Percentiles rank a stretch among this genome's conserved stretches.
phyloP scores from a whole-genome alignment of 2,113 vertebrate genomes.

The Scomber scombrus region DNA sequence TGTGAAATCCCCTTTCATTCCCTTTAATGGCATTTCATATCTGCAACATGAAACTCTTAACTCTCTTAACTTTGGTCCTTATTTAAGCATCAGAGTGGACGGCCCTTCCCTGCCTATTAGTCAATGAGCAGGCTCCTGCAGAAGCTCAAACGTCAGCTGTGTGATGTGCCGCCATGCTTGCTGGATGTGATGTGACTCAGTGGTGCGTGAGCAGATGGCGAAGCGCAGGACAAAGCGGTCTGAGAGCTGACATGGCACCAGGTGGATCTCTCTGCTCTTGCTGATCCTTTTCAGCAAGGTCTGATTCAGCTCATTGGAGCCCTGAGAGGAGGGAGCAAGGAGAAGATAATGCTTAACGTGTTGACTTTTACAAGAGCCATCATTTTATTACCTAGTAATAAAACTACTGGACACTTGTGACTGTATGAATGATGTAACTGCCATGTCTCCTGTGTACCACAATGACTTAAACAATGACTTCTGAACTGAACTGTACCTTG shows the following conservation, averaged over 20 bases:
- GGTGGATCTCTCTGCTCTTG: constrained; percentile 88
- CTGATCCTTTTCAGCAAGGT: constrained; percentile 91
- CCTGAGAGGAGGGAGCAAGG: constrained; percentile 62
- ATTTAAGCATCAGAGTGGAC: background rate
- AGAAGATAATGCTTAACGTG: background rate
- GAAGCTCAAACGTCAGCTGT: constrained; percentile 85
- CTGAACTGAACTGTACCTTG: constrained; percentile 85
- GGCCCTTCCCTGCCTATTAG: background rate
- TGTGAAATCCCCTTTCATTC: constrained; percentile 16
- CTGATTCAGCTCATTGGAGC: constrained; percentile 90
- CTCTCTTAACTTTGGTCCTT: constrained; percentile 24
- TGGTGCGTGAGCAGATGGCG: constrained; percentile 88
- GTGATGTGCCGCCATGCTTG: constrained; percentile 92
- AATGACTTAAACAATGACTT: too few species aligned
- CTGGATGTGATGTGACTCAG: constrained; percentile 87
- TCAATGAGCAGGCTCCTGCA: constrained; percentile 75
- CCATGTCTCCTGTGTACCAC: too few species aligned
- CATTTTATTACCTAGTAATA: too few species aligned
- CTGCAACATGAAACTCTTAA: constrained; percentile 14
- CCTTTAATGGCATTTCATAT: constrained; percentile 38
- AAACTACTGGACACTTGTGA: too few species aligned
- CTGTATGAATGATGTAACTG: background rate
- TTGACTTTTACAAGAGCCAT: background rate
- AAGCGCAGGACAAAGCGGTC: constrained; percentile 92
- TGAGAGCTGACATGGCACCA: constrained; percentile 91